A percentile compares a stretch with the other conserved stretches of the same genome.
Conservation (phyloP, 1,140 invertebrate genomes). For the Drosophila sechellia region DNA sequence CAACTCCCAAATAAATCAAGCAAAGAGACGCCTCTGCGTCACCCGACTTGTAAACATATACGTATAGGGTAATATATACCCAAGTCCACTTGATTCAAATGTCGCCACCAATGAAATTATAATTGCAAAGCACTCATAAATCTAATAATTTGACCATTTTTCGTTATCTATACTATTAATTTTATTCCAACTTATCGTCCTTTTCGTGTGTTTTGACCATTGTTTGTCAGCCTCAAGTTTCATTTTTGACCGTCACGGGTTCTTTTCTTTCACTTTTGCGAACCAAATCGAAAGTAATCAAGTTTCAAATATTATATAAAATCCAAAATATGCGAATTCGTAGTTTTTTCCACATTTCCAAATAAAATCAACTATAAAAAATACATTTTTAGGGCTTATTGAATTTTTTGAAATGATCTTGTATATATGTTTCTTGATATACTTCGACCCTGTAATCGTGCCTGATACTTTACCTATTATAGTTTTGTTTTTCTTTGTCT, state of each 20-base stretch:
- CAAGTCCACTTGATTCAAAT: not conserved
- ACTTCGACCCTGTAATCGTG: not conserved
- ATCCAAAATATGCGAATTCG: no score
- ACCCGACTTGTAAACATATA: not conserved
- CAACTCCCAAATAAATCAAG: not conserved
- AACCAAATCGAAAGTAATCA: not conserved
- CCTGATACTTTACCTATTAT: not conserved
- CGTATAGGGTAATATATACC: not conserved
- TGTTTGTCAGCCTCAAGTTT: conserved; percentile 11
- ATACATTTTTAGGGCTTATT: no score
- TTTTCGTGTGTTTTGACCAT: conserved; percentile 9
- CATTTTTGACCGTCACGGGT: not conserved
- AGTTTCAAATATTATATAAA: no score
- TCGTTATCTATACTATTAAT: conserved; percentile 12
- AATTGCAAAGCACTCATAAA: not conserved
- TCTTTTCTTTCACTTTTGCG: not conserved
- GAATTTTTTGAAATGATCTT: no score
- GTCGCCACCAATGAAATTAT: not conserved
- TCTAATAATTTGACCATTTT: not conserved
- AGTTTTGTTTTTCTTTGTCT: not conserved
- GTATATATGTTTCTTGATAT: no score
- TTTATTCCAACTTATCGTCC: conserved; percentile 7
- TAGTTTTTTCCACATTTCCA: no score
- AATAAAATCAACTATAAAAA: no score
- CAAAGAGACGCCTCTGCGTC: no score